Conservation (phyloP, 1,140 invertebrate genomes). For the Panulirus ornatus region DNA sequence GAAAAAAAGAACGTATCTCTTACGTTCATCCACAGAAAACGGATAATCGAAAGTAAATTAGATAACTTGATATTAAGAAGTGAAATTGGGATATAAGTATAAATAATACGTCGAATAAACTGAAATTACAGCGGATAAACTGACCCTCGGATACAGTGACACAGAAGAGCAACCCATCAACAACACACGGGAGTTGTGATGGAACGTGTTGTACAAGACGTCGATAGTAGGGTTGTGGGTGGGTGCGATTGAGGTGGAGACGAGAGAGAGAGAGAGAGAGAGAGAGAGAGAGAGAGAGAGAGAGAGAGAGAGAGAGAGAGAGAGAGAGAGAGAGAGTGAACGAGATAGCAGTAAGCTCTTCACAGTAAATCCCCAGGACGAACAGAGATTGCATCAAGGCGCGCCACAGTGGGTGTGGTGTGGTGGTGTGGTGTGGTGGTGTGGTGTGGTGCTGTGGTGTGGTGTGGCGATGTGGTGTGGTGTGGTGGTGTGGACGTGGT, state of each 20-base stretch:
- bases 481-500: no score
- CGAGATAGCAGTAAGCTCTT: no score
- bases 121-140: not conserved
- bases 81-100: not conserved
- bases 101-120: not conserved
- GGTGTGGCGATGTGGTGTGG: no score
- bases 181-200: not conserved
- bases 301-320: no score
- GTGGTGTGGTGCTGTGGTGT: no score
- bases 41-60: not conserved
- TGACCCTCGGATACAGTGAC: not conserved
- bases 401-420: no score
- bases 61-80: not conserved
- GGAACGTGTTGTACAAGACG: no score
- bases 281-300: not conserved
- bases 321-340: not conserved
- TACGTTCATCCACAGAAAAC: not conserved
- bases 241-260: not conserved
- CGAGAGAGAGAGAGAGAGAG: conserved; percentile 1
- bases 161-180: not conserved
- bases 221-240: no score
- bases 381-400: no score
- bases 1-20: no score
- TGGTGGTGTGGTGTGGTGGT: no score
- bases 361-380: no score